Evolutionary conservation across 1,140 invertebrate species (phyloP), one percentile per base, ranked within the genome.

Genomic region (Chironomus striatipennis): DNA sequence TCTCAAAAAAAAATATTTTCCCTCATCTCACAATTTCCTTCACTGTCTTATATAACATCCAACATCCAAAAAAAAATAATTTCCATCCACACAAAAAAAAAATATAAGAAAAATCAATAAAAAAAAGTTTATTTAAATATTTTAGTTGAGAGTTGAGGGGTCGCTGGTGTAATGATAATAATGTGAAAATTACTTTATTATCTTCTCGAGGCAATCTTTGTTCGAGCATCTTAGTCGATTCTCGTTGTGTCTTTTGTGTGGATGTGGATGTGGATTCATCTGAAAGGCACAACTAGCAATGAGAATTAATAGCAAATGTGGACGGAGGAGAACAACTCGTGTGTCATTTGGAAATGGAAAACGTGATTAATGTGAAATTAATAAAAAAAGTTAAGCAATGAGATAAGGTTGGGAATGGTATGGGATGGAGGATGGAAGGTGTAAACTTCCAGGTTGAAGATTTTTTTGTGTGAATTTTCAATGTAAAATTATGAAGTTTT

Each of bases 331-430:
- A 10, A 8, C 2, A 47, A 47, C 47, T 57, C 47, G 47, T 57
- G 47, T 57, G 47, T 12, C 47, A 47, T 47, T 9, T 47, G 43
- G 43, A 47, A 47, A 15, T 9, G 12, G n/a, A 57, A 57, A 57
- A 57, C 47, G 47, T 57, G 47, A 57, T 57, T 57, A 57, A 57
- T 57, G 12, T 57, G 12, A 57, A n/a, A 57, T 57, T 57, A n/a
- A 34, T 34, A 34, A 34, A 34, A 34, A 34, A 34, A 5, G n/a
- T n/a, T 34, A 34, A 34, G 24, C 24, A 5, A 34, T n/a, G n/a
- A 34, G 5, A 1, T 34, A n/a, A 12, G 47, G 15, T 57, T n/a
- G 12, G 5, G 12, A 57, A 57, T 57, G 47, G n/a, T 5, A 57
- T 57, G 47, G 8, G n/a, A 10, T n/a, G n/a, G 47, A 47, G n/a